A percentile compares a stretch with the other conserved stretches of the same genome.
phyloP scores from a whole-genome alignment of 2,113 vertebrate species.

The Machaerirhynchus nigripectus region DNA sequence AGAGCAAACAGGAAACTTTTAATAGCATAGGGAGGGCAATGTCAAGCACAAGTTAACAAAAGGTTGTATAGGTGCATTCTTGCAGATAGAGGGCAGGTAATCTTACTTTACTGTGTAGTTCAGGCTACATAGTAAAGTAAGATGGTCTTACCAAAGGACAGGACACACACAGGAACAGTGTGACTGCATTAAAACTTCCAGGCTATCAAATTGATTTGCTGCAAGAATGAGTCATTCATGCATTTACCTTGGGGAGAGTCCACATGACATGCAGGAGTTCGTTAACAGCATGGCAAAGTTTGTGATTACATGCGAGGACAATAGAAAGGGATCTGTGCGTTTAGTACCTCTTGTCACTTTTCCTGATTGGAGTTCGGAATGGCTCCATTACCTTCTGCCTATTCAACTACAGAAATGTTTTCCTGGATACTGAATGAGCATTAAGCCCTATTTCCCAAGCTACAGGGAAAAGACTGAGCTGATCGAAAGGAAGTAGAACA shows the following conservation, averaged over 20 bases:
- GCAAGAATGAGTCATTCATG: not conserved
- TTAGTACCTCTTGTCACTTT: not conserved
- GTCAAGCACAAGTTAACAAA: not conserved
- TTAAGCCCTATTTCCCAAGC: not conserved
- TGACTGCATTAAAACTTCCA: not conserved
- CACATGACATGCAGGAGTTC: not conserved
- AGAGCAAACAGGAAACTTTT: not conserved
- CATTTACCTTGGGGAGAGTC: not conserved
- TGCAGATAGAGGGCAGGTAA: not conserved
- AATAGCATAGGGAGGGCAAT: not conserved
- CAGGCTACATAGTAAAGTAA: not conserved
- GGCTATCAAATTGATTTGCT: not conserved
- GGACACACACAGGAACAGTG: not conserved
- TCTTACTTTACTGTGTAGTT: not conserved
- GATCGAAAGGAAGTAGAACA: not conserved
- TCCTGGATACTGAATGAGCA: not conserved
- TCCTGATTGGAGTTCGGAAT: not conserved
- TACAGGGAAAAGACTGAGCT: not conserved
- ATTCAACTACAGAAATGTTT: not conserved
- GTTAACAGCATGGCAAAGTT: not conserved
- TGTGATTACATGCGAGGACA: not conserved
- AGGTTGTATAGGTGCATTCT: not conserved
- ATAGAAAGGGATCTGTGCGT: not conserved
- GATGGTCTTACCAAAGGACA: not conserved
- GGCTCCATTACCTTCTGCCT: not conserved